Conservation (phyloP, 1,140 invertebrate genomes). For the Dryas iulia region DNA sequence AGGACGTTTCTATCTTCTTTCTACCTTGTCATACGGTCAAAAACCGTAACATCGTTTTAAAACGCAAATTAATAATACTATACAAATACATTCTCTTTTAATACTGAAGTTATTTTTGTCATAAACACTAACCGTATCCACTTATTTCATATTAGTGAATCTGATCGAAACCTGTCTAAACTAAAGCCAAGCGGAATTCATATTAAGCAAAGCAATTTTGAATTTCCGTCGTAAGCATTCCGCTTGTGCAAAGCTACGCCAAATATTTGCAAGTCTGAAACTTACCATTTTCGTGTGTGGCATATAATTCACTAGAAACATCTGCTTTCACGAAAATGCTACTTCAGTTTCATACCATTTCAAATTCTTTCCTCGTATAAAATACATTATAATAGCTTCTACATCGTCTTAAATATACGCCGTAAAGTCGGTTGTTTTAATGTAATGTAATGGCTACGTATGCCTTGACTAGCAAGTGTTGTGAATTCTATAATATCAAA, state of each 20-base stretch:
- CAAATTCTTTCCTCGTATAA: background rate
- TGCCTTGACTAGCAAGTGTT: background rate
- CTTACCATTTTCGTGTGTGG: constrained; percentile 4
- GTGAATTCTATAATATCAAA: too few species aligned
- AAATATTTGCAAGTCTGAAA: constrained; percentile 5
- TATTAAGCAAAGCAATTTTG: background rate
- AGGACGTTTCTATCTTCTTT: too few species aligned
- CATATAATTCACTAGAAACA: background rate
- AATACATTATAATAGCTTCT: background rate
- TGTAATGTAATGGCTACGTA: background rate
- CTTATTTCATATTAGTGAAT: background rate
- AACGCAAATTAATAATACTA: too few species aligned
- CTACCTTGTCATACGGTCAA: too few species aligned
- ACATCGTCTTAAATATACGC: background rate
- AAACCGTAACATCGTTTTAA: too few species aligned
- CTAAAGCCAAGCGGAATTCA: background rate
- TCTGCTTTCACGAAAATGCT: background rate
- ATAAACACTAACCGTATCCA: background rate
- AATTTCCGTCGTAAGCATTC: constrained; percentile 4
- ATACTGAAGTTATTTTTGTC: too few species aligned
- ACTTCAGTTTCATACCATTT: background rate
- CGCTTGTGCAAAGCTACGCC: constrained; percentile 4
- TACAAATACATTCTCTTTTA: too few species aligned
- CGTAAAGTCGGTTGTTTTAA: background rate
- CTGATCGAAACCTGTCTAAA: background rate